Percentiles rank a stretch among this genome's conserved stretches.
These are phyloP conservation scores for Hyposoter dolosus DNA, from an alignment of 2,888 invertebrate genomes.

Conservation along the genomic window DNA sequence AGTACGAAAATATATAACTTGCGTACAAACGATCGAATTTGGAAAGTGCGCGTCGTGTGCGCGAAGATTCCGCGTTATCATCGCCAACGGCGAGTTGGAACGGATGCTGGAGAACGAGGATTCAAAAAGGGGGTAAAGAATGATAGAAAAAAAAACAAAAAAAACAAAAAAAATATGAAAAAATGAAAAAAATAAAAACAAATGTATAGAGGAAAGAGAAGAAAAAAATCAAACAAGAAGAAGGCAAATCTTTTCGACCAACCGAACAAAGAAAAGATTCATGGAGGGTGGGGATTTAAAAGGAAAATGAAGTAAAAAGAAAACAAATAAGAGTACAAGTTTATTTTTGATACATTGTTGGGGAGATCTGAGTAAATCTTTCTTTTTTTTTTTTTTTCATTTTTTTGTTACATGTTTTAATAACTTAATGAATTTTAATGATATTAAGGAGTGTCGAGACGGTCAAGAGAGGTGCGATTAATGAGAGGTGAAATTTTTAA, in stretches of 20 bases:
- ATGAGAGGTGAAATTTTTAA: conserved; percentile 77
- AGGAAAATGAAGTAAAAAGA: conserved; percentile 70
- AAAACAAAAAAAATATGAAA: conserved; percentile 10
- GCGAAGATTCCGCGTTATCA: conserved; percentile 65
- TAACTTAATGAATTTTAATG: conserved; percentile 83
- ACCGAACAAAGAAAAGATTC: conserved; percentile 64
- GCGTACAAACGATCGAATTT: conserved; percentile 68
- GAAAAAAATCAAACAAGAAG: conserved; percentile 44
- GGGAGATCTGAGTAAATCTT: conserved; percentile 82
- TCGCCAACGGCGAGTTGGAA: conserved; percentile 64
- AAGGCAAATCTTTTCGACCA: conserved; percentile 58
- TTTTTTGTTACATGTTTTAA: conserved; percentile 84
- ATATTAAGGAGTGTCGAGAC: conserved; percentile 78
- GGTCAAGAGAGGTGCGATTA: conserved; percentile 73
- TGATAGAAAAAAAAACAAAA: not conserved
- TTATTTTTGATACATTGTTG: conserved; percentile 85
- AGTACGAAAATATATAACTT: conserved; percentile 66
- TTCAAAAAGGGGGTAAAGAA: conserved; percentile 54
- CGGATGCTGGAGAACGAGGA: conserved; percentile 68
- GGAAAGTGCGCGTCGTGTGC: conserved; percentile 61
- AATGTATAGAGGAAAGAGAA: conserved; percentile 37
- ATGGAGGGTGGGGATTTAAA: conserved; percentile 70
- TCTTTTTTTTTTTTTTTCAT: conserved; percentile 79
- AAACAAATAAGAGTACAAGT: conserved; percentile 81
- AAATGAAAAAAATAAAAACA: conserved; percentile 46